A percentile compares a stretch with the other conserved stretches of the same genome.
These are phyloP conservation scores for Vidua macroura DNA, from an alignment of 2,113 vertebrate species.

Conservation along the genomic window DNA sequence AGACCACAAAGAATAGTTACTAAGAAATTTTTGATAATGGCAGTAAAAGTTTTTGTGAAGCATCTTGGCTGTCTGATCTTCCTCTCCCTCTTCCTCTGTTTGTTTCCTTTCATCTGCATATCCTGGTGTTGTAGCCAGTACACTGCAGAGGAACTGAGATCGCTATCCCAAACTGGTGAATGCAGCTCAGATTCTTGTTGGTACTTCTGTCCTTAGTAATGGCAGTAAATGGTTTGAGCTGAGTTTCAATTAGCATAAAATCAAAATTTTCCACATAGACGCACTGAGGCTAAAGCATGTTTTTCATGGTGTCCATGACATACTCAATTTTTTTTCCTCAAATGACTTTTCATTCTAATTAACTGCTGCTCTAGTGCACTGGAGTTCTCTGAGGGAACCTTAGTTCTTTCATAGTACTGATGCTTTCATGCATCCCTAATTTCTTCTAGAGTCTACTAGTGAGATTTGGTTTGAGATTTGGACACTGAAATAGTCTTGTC, in stretches of 20 bases:
- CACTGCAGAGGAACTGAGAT: not conserved
- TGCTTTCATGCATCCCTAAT: not conserved
- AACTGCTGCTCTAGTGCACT: not conserved
- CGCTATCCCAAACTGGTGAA: rapidly evolving
- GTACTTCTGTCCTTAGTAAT: not conserved
- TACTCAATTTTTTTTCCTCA: not conserved
- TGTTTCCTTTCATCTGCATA: not conserved
- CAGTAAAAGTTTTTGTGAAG: not conserved
- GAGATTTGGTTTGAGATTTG: not conserved
- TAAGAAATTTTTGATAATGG: not conserved
- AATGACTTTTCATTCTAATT: not conserved
- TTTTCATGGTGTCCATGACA: not conserved
- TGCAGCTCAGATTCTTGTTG: not conserved
- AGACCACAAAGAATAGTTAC: not conserved
- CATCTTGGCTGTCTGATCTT: not conserved
- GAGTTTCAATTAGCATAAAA: not conserved
- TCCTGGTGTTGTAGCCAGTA: not conserved
- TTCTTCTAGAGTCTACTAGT: not conserved
- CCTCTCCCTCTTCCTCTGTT: not conserved
- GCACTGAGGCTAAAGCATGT: not conserved
- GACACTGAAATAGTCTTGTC: not conserved
- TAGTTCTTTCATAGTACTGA: not conserved
- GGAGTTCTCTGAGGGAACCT: not conserved
- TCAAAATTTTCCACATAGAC: not conserved
- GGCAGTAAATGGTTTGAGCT: not conserved